These are phyloP conservation scores for Dicerorhinus sumatrensis DNA, from an alignment of 2,113 vertebrate species.

Conservation along the genomic window DNA sequence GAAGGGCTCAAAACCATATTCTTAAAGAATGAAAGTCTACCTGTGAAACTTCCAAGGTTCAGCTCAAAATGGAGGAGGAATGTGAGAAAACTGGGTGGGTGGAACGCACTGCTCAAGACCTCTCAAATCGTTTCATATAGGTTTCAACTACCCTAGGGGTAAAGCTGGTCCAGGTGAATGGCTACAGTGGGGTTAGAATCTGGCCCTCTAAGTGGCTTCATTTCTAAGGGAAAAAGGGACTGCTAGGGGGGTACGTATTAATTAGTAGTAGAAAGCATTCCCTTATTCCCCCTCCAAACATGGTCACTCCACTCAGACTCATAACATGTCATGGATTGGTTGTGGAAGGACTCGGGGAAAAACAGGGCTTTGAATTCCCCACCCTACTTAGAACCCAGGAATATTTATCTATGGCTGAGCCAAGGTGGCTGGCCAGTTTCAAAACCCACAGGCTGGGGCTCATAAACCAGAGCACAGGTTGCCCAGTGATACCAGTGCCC, in stretches of 20 bases:
- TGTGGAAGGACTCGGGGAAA: slow-evolving; percentile 16
- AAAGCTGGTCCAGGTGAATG: not conserved
- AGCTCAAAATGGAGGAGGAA: slow-evolving; percentile 34
- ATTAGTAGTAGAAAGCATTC: not conserved
- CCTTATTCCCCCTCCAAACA: slow-evolving; percentile 10
- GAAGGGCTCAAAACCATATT: not conserved
- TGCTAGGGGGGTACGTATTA: not conserved
- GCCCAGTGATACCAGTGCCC: not conserved
- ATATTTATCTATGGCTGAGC: slow-evolving; percentile 54
- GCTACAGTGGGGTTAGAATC: not conserved
- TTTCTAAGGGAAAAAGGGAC: not conserved
- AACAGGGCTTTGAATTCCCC: slow-evolving; percentile 54
- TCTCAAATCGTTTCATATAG: not conserved
- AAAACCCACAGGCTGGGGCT: slow-evolving; percentile 46
- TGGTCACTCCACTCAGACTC: not conserved
- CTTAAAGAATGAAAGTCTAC: not conserved
- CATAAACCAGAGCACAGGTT: not conserved
- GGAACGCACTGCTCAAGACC: not conserved
- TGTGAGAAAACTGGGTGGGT: not conserved
- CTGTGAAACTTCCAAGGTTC: not conserved
- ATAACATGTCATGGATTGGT: slow-evolving; percentile 15
- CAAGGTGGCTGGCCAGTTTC: not conserved
- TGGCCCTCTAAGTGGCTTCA: not conserved
- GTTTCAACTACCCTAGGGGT: not conserved
- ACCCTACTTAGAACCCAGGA: slow-evolving; percentile 37